Evolutionary conservation across 2,888 invertebrate species (phyloP), one percentile per base, ranked within the genome.

Genomic region (Trachelus iudaicus): DNA sequence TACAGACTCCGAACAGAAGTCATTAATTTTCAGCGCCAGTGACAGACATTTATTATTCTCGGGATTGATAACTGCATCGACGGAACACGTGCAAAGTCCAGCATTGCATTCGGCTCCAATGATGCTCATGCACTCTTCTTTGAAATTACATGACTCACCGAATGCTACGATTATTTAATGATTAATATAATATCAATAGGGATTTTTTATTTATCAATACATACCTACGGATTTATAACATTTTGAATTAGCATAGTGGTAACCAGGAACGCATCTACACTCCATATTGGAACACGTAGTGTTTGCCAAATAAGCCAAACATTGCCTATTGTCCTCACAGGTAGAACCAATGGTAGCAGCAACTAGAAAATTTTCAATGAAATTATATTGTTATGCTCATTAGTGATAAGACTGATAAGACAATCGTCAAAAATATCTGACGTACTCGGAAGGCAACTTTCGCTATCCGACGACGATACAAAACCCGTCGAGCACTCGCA

Each of bases 241-340:
- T 13, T 56, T 69, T 31, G 81, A 76, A 15, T 75, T 69, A 0
- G 12, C 40, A 37, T 76, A 73, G 74, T 86, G 85, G 73, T 85
- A 87, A 30, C 85, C 89, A 1, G 79, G 9, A 23, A 79, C 69
- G 75, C 90, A 91, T 11, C 78, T 77, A 76, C 90, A 91, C 40
- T 81, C 81, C 1, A 81, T 79, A 4, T 82, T 77, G 4, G 69
- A 73, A 69, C 88, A 86, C 4, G 81, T 83, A 4, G 85, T 79
- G 73, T 88, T 84, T 12, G 76, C 34, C 30, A 83, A 69, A 11
- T 76, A 56, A 2, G 69, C 56, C 6, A 73, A 40, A 73, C 88
- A 89, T 40, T 89, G 88, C 30, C 78, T 83, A 11, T 79, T 40
- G 6, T 85, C 85, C 30, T 69, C 75, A 79, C 88, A 89, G 9